Base-by-base conservation (phyloP, 2,888 invertebrate species). In the Actias luna region DNA sequence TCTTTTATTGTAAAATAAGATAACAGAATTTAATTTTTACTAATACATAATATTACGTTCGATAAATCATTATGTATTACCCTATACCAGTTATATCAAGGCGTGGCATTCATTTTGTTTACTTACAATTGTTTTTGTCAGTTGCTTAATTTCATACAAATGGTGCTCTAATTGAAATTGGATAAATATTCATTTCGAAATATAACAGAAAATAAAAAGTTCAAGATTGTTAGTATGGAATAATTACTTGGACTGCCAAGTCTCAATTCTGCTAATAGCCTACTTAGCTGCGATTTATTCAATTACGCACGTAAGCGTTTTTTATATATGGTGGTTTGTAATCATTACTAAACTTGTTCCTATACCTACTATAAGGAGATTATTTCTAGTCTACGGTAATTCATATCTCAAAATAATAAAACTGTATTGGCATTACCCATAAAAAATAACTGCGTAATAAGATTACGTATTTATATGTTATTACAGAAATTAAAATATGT, bases 1-100 rank as follows among this genome's bases (percentile, higher is more conserved):
- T 61, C 70, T 75, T 78, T 77, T 77, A 73, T 74, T 74, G 70
- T 76, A 69, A 71, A 63, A 68, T 72, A 69, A 69, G 75, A 70
- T 70, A 74, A 74, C 71, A 69, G 7, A 42, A 42, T 18, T 42
- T 18, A 42, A 18, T 1, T 18, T 8, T 42, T 42, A 18, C 2
- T 18, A 8, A 42, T 42, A 18, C n/a, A n/a, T 7, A 18, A 7
- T 39, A 39, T 4, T 33, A n/a, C n/a, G n/a, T n/a, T n/a, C n/a
- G 33, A 39, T 7, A 39, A 18, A 7, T 42, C 5, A 42, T 42
- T 5, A n/a, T n/a, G 16, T n/a, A 18, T 18, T 18, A n/a, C n/a
- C n/a, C n/a, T n/a, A n/a, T n/a, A n/a, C n/a, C 18, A 1, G 5
- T 36, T 18, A 5, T 42, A 42, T 42, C 18, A 16, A 7, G 18